These are phyloP conservation scores for Gallinago jamesoni DNA, from an alignment of 2,113 vertebrate genomes.

Conservation along the genomic window DNA sequence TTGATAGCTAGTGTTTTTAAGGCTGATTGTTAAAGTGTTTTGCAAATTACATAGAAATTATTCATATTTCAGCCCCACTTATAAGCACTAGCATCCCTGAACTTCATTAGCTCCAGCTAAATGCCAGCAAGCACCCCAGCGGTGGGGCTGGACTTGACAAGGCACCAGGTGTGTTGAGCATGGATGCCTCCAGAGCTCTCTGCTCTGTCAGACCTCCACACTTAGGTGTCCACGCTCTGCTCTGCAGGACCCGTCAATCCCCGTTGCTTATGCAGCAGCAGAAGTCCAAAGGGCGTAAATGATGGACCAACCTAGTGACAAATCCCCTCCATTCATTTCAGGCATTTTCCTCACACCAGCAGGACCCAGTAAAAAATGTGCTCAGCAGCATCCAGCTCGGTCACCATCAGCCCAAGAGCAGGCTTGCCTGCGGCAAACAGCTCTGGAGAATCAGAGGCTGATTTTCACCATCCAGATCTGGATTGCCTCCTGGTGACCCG, in stretches of 20 bases:
- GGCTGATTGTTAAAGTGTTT: neutral
- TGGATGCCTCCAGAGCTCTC: neutral
- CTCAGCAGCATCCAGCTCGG: neutral
- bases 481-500: neutral
- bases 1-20: neutral
- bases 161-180: rapidly evolving
- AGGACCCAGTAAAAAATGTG: neutral
- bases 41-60: neutral
- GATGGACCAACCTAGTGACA: neutral
- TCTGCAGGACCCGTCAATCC: neutral
- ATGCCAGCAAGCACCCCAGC: neutral
- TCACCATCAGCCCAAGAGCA: neutral
- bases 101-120: neutral
- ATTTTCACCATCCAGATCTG: neutral
- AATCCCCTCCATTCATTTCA: neutral
- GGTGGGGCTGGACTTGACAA: neutral
- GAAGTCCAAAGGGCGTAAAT: neutral
- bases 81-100: neutral
- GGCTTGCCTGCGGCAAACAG: neutral
- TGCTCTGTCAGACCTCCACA: neutral
- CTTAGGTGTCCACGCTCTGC: neutral
- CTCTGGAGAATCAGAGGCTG: neutral
- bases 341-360: neutral
- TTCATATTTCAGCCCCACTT: neutral
- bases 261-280: neutral